Evolutionary conservation across 2,888 invertebrate species (phyloP), one percentile per base, ranked within the genome.

Genomic region (Pristionchus arcanus): DNA sequence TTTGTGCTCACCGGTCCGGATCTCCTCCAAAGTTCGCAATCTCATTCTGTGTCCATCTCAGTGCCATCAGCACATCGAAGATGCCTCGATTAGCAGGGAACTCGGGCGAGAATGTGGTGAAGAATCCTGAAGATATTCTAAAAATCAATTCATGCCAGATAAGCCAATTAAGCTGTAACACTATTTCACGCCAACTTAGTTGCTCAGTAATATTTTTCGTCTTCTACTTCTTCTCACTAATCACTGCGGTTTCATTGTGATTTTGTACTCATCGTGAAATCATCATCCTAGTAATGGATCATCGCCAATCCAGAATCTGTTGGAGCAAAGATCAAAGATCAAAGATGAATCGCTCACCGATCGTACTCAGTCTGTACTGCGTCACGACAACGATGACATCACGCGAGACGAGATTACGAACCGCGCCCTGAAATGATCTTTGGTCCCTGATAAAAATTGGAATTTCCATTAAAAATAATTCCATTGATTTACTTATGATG

Each of bases 21-120:
- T 88, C 88, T 11, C 87, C 87, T 19, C 87, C 87, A 55, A 88
- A 88, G 31, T 49, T 53, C n/a, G 34, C 31, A 21, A 88, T 88
- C 53, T 88, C 87, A 34, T 88, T 74, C 11, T 71, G n/a, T 21
- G 31, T 34, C 87, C 87, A 88, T 53, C 74, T 53, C 31, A 88
- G 53, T n/a, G 88, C 88, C 34, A 88, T n/a, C 28, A 88, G 19
- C 19, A 63, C 28, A 34, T 88, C 88, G 77, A 74, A 74, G 16
- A 88, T 71, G 3, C 74, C 88, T 0, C 71, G 77, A 77, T 88
- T 88, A 5, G 88, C 74, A 2, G 88, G 88, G 49, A 88, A 88
- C 7, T 88, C 88, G 37, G 71, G 74, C 1, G 88, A 31, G 77
- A 55, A 74, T 25, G 88, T 88, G 16, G 88, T 88, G 77, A 88